Conservation (phyloP, 2,113 vertebrate species). For the Neolamprologus modestus region DNA sequence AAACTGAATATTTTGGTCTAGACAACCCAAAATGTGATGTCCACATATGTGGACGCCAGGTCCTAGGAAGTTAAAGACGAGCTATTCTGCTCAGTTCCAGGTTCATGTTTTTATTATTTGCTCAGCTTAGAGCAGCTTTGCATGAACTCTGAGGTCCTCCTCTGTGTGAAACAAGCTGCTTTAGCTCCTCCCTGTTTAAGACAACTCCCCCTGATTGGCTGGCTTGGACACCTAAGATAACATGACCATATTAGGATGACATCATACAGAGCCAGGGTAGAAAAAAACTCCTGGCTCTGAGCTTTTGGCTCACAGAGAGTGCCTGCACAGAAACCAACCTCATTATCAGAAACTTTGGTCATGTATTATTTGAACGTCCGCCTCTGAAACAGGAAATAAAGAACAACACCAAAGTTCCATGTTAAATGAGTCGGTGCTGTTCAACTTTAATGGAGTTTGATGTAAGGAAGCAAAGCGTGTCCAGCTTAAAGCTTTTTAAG, state of each 20-base stretch:
- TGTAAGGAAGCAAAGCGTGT: background rate
- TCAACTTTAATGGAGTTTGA: background rate
- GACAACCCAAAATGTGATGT: fast-evolving
- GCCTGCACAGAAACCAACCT: background rate
- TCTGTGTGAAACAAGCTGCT: background rate
- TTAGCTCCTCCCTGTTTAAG: background rate
- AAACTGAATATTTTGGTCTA: fast-evolving
- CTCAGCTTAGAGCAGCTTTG: background rate
- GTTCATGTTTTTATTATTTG: background rate
- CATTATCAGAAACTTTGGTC: background rate
- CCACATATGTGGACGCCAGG: background rate
- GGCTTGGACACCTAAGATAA: background rate
- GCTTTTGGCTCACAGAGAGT: background rate
- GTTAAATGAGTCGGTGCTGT: background rate
- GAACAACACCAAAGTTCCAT: background rate
- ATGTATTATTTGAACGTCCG: fast-evolving
- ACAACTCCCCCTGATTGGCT: fast-evolving
- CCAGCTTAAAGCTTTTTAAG: background rate
- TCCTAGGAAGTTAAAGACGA: fast-evolving
- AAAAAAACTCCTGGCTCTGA: background rate
- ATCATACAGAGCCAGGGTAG: background rate
- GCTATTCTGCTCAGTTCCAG: background rate
- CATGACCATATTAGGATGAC: background rate
- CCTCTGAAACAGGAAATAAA: background rate
- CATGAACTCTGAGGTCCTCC: background rate